These are phyloP conservation scores for Eulacestoma nigropectus DNA, from an alignment of 2,113 vertebrate species.

Conservation along the genomic window DNA sequence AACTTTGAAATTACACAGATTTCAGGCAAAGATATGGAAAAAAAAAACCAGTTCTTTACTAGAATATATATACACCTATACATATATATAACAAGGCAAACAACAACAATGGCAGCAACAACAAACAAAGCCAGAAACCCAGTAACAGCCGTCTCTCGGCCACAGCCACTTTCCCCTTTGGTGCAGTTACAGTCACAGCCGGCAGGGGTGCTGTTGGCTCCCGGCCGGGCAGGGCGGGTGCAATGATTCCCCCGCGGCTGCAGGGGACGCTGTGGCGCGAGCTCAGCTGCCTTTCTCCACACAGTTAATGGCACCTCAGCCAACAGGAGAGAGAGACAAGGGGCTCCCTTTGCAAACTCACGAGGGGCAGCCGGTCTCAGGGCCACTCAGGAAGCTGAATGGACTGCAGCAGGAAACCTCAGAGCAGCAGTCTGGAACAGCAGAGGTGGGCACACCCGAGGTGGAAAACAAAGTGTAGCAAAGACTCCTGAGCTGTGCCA, in stretches of 20 bases:
- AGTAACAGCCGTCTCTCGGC: neutral
- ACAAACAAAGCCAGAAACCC: too few species aligned
- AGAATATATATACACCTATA: too few species aligned
- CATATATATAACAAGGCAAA: neutral
- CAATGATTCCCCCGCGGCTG: neutral
- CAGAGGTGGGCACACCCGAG: neutral
- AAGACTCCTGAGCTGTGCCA: neutral
- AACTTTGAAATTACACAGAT: neutral
- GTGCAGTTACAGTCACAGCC: neutral
- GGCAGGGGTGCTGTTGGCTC: neutral
- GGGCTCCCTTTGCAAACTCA: neutral
- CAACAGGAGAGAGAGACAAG: too few species aligned
- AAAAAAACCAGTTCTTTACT: neutral
- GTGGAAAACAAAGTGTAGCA: neutral
- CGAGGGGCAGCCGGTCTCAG: rapidly evolving
- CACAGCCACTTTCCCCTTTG: rapidly evolving
- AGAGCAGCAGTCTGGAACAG: neutral
- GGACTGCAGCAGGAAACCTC: neutral
- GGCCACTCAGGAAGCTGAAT: neutral
- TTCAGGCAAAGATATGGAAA: neutral
- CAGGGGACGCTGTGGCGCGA: neutral
- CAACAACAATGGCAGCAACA: neutral
- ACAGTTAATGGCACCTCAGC: rapidly evolving
- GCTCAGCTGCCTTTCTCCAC: rapidly evolving
- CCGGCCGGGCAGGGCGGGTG: neutral